Evolutionary conservation across 2,113 vertebrate species (phyloP), one percentile per base, ranked within the genome.

Genomic region (Python bivittatus): DNA sequence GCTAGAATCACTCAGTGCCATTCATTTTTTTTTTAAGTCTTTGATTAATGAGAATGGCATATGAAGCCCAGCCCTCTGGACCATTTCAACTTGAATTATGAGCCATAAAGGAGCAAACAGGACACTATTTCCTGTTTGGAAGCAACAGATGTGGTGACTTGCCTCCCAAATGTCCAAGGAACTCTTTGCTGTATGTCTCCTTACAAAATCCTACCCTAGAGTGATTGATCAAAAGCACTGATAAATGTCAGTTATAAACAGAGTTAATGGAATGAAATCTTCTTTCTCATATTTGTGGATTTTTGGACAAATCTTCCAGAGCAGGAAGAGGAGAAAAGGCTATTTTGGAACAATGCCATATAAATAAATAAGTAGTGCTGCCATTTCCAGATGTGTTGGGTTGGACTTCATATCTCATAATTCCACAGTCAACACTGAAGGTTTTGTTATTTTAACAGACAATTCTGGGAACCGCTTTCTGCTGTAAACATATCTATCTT

Each of bases 21-120:
- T 92, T 89, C 23, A 15, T 54, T 94, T n/a, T 56, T 91, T 25
- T 93, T 85, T 94, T 88, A 68, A 8, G 90, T 92, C 92, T 53
- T 92, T 27, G 57, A 94, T 88, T 88, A 42, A 44, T 91, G 0
- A 89, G 48, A 52, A 53, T 93, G 58, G n/a, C 79, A 9, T 25
- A 33, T 88, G 61, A 94, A 92, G 33, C 17, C 92, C 33, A 15
- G 0, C 0, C 0, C 0, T 27, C 17, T 42, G 58, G 83, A 88
- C 2, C 10, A 44, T 83, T 92, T 95, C 38, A 92, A 23, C 86
- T 84, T 91, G 42, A 48, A 91, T 54, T 3, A 68, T 44, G 1
- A 86, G 4, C 87, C 23, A 93, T 72, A 57, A 86, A 92, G 8
- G 29, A 92, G 86, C 90, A 84, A 4, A 54, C 87, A 89, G 60